Percentiles rank a stretch among this genome's conserved stretches.
Evolutionary conservation across 2,113 vertebrate species (phyloP).

Genomic region (Odontesthes bonariensis): DNA sequence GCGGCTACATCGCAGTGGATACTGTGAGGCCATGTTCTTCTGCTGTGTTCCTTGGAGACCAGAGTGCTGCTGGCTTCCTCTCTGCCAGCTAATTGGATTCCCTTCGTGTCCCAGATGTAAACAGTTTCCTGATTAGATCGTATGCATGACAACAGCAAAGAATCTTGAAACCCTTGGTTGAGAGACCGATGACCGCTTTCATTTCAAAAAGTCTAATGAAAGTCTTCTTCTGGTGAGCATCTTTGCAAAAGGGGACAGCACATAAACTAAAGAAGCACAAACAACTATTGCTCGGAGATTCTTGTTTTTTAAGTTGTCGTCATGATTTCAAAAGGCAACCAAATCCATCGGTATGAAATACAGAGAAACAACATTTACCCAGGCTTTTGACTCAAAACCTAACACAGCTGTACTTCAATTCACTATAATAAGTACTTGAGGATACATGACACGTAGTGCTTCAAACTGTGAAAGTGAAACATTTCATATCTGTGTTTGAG

Average conservation of each 20-base stretch:
- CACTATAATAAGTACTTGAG: too few species aligned
- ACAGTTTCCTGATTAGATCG: conserved; percentile 34
- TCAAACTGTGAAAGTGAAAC: conserved; percentile 2
- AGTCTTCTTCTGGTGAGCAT: not conserved
- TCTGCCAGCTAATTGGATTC: conserved; percentile 29
- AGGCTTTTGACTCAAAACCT: too few species aligned
- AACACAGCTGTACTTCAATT: too few species aligned
- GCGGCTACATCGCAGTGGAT: not conserved
- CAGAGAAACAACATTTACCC: too few species aligned
- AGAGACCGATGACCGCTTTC: not conserved
- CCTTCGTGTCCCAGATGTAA: conserved; percentile 29
- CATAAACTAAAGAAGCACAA: not conserved
- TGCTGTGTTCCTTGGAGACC: conserved; percentile 5
- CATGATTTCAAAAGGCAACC: too few species aligned
- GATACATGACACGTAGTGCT: too few species aligned
- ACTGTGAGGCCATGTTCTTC: not conserved
- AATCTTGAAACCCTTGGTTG: not conserved
- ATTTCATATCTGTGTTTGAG: not conserved
- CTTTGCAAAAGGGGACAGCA: not conserved
- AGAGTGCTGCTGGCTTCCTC: conserved; percentile 43
- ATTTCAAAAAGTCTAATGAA: not conserved
- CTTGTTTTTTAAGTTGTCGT: too few species aligned
- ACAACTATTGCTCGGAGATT: not conserved
- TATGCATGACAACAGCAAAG: conserved; percentile 19
- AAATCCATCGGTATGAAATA: too few species aligned